A percentile compares a stretch with the other conserved stretches of the same genome.
Evolutionary conservation across 1,140 invertebrate genomes (phyloP).

Genomic region (Bombus haemorrhoidalis): DNA sequence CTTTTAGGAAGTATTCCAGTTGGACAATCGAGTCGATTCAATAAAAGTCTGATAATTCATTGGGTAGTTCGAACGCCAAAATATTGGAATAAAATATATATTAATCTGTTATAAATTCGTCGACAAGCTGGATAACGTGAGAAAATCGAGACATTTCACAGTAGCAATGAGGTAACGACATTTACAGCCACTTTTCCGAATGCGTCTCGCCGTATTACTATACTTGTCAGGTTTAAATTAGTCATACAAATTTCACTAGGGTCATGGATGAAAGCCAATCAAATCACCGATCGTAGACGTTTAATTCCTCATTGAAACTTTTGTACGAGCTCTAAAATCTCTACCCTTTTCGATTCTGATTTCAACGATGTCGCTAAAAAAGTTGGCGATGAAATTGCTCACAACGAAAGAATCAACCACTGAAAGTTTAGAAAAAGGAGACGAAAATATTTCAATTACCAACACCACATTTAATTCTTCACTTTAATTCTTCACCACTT

Average conservation of each 20-base stretch:
- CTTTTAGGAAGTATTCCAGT: not conserved
- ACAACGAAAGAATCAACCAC: not conserved
- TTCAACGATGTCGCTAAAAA: not conserved
- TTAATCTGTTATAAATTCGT: constrained; percentile 60
- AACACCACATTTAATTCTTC: too few species aligned
- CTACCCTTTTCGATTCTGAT: not conserved
- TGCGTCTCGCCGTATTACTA: not conserved
- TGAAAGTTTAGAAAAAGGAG: not conserved
- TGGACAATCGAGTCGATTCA: not conserved
- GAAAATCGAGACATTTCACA: not conserved
- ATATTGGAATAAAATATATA: constrained; percentile 60
- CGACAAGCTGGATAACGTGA: not conserved
- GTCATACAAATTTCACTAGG: not conserved
- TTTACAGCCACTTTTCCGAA: constrained; percentile 11
- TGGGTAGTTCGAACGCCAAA: not conserved
- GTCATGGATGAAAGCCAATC: constrained; percentile 8
- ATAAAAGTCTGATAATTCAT: not conserved
- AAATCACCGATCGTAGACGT: constrained; percentile 23
- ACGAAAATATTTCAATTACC: not conserved
- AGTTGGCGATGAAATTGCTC: not conserved
- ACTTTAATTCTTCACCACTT: too few species aligned
- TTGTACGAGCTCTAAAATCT: constrained; percentile 12
- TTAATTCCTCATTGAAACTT: constrained; percentile 38
- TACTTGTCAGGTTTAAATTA: constrained; percentile 22
- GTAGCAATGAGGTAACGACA: not conserved